Percentiles rank a stretch among this genome's conserved stretches.
Evolutionary conservation across 2,888 invertebrate species (phyloP).

Genomic region (Parnassius glacialis): DNA sequence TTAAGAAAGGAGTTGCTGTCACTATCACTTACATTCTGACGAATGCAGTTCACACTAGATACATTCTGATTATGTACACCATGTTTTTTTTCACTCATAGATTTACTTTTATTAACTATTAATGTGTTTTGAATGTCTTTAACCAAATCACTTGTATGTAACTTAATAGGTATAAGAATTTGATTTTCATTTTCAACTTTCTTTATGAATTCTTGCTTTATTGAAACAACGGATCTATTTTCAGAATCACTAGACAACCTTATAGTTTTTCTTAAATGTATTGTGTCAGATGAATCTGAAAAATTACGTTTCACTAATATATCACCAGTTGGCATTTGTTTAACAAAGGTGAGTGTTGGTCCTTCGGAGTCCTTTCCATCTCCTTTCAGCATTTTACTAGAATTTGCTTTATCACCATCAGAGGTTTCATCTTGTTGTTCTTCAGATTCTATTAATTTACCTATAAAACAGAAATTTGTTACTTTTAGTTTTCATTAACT

Average conservation of each 20-base stretch:
- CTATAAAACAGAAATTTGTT: constrained; percentile 44
- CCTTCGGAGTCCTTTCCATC: constrained; percentile 60
- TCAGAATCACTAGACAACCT: constrained; percentile 70
- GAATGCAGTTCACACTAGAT: constrained; percentile 69
- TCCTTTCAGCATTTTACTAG: constrained; percentile 51
- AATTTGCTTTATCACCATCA: constrained; percentile 67
- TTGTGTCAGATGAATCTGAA: constrained; percentile 62
- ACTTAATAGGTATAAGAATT: constrained; percentile 69
- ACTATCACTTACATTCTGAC: constrained; percentile 69
- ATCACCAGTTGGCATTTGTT: constrained; percentile 69
- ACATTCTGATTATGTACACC: constrained; percentile 76
- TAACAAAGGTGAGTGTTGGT: constrained; percentile 66
- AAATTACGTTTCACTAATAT: constrained; percentile 68
- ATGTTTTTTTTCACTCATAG: constrained; percentile 75
- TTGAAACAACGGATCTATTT: constrained; percentile 69
- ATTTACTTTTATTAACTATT: constrained; percentile 76
- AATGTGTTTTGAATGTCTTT: constrained; percentile 77
- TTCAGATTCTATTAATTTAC: constrained; percentile 82
- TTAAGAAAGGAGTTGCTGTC: constrained; percentile 69
- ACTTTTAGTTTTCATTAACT: neutral
- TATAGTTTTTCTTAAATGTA: constrained; percentile 69
- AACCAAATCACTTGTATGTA: constrained; percentile 69
- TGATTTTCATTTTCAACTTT: constrained; percentile 73
- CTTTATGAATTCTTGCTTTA: constrained; percentile 68
- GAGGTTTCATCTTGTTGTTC: constrained; percentile 80